Evolutionary conservation across 2,797 vertebrate genomes (phyloP).

Genomic region (Microctenopoma lineatum): DNA sequence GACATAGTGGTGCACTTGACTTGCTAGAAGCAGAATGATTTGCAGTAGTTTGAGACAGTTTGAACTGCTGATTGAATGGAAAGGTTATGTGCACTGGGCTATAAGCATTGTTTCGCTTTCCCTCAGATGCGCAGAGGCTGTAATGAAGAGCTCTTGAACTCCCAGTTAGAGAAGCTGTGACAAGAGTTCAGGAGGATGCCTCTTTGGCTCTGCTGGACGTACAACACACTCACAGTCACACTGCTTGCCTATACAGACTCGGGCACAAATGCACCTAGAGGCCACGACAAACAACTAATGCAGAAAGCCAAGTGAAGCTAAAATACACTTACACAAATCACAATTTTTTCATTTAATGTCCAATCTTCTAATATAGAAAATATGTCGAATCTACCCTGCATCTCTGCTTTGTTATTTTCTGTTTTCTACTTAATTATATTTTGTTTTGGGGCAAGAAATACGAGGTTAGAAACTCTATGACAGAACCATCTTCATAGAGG

Average conservation of each 20-base stretch:
- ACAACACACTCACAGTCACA: conserved; percentile 35
- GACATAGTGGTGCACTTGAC: conserved; percentile 69
- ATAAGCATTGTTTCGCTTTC: conserved; percentile 80
- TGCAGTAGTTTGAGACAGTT: conserved; percentile 77
- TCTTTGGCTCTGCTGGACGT: conserved; percentile 69
- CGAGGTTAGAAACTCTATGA: conserved; percentile 38
- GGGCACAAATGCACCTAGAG: background rate
- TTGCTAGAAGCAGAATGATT: conserved; percentile 70
- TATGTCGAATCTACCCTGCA: conserved; percentile 9
- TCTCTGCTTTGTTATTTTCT: conserved; percentile 7
- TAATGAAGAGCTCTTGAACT: conserved; percentile 92
- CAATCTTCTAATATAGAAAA: conserved; percentile 16
- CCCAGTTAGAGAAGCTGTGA: conserved; percentile 85
- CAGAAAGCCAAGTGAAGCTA: conserved; percentile 89
- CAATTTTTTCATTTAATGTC: conserved; percentile 85
- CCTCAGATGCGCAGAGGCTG: conserved; percentile 78
- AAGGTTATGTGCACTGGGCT: conserved; percentile 82
- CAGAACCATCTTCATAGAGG: conserved; percentile 21
- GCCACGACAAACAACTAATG: conserved; percentile 44
- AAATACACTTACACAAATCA: conserved; percentile 86
- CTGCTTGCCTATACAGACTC: conserved; percentile 11
- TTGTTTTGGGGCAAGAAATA: conserved; percentile 32
- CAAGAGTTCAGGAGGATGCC: conserved; percentile 86
- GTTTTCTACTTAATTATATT: conserved; percentile 12
- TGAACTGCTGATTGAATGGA: conserved; percentile 83